These are phyloP conservation scores for Macrophya alboannulata DNA, from an alignment of 2,888 invertebrate species.

Conservation along the genomic window DNA sequence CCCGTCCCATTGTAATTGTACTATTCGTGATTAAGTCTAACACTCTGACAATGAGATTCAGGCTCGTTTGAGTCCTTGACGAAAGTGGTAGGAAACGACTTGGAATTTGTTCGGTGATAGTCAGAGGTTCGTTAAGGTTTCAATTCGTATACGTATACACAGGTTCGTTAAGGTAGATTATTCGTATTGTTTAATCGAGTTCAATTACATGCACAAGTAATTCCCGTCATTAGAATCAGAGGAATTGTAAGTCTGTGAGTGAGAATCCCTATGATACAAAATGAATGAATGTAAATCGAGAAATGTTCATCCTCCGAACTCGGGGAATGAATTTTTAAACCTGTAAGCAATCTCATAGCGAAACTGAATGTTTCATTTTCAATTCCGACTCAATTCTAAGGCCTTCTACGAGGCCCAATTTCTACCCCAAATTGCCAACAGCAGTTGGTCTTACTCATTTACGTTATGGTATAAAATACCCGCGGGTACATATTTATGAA, in stretches of 20 bases:
- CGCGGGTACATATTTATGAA: neutral
- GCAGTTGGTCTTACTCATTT: slow-evolving; percentile 12
- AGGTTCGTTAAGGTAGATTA: too few relatives aligned
- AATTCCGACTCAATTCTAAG: neutral
- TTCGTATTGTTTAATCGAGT: slow-evolving; percentile 11
- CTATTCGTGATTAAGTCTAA: neutral
- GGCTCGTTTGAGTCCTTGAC: neutral
- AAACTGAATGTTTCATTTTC: slow-evolving; percentile 32
- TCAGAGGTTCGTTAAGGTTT: slow-evolving; percentile 16
- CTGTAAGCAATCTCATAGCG: neutral
- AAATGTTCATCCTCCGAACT: neutral
- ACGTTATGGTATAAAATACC: slow-evolving; percentile 12
- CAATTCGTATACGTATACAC: neutral
- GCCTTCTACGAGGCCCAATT: slow-evolving; percentile 14
- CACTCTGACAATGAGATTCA: slow-evolving; percentile 37
- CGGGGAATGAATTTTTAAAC: slow-evolving; percentile 4
- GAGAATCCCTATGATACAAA: neutral
- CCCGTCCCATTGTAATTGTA: slow-evolving; percentile 32
- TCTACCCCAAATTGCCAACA: neutral
- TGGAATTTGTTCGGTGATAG: neutral
- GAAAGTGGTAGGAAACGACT: slow-evolving; percentile 2
- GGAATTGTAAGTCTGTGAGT: neutral
- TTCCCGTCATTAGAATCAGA: neutral
- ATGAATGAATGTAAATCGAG: neutral
- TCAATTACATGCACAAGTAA: slow-evolving; percentile 8